These are phyloP conservation scores for Oscheius sp. DNA, from an alignment of 1,140 invertebrate species.

Conservation along the genomic window DNA sequence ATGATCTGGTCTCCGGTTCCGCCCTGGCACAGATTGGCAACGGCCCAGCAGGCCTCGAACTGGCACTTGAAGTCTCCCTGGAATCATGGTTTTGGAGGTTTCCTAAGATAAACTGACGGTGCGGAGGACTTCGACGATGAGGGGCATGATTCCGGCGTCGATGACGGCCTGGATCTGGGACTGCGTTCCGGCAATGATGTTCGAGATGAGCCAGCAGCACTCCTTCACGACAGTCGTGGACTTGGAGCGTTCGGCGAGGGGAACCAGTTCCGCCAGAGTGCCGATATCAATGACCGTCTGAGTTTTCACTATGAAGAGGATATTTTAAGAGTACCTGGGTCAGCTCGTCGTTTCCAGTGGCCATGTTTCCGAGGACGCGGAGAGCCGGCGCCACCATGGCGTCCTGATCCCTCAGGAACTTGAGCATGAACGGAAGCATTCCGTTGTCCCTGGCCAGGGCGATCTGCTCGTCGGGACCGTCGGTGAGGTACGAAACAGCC, in stretches of 20 bases:
- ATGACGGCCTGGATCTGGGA: constrained; percentile 39
- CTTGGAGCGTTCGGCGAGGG: constrained; percentile 3
- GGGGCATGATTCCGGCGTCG: constrained; percentile 31
- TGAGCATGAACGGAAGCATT: constrained; percentile 14
- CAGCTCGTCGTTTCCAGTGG: constrained; percentile 40
- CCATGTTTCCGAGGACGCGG: constrained; percentile 42
- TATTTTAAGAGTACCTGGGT: constrained; percentile 32
- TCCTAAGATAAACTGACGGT: constrained; percentile 20
- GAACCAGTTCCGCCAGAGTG: neutral
- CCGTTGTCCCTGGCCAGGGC: constrained; percentile 23
- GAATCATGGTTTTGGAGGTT: neutral
- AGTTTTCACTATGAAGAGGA: neutral
- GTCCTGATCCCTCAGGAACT: constrained; percentile 19
- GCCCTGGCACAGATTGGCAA: constrained; percentile 40
- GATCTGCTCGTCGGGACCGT: constrained; percentile 47
- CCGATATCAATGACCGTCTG: constrained; percentile 42
- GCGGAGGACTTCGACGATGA: constrained; percentile 29
- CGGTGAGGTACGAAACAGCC: constrained; percentile 46
- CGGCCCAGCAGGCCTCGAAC: constrained; percentile 38
- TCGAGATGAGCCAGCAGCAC: constrained; percentile 41
- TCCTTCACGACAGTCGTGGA: constrained; percentile 37
- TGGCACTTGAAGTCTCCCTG: constrained; percentile 46
- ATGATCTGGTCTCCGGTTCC: constrained; percentile 22
- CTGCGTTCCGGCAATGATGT: constrained; percentile 43
- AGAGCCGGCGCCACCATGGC: constrained; percentile 37